Evolutionary conservation across 2,113 vertebrate genomes (phyloP), one percentile per base, ranked within the genome.

Genomic region (Tyto alba): DNA sequence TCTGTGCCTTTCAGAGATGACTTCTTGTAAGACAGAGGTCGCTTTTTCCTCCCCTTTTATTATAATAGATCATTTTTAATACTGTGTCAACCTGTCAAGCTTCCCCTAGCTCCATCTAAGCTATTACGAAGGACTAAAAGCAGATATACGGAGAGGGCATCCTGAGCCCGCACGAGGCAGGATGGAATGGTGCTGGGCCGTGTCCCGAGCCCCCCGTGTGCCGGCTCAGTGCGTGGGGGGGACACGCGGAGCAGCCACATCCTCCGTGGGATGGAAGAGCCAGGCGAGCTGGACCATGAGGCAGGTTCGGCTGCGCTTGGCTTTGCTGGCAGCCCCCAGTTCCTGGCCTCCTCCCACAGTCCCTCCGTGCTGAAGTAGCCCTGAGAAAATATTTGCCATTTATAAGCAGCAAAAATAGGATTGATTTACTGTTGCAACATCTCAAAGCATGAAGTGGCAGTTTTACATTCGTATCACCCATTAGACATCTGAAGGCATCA

Each of bases 401-500:
- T 81, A 82, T 64, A 63, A 67, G 92, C 93, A 79, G 53, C 0
- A 1, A 52, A 66, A 63, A 52, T 48, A 60, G 92, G 55, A 57
- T 93, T 87, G 85, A 93, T 90, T 95, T 82, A 64, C 60, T 92
- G 67, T 60, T 64, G 43, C 60, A 30, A 60, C 73, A 56, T 43
- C 59, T 63, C 85, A 60, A 78, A 96, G 93, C 85, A 72, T 32
- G 68, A 93, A 91, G 94, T 74, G 83, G 62, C 93, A 52, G 77
- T 94, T 92, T 83, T 66, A 89, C 78, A 82, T 56, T 80, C 41
- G 0, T 45, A 85, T 94, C 85, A 57, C 86, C 94, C 95, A 87
- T 96, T 84, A 95, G 92, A 92, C 90, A 85, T 89, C 90, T 72
- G 94, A 94, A 95, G 95, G 55, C 55, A 67, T 78, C 59, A 72